Base-by-base conservation (phyloP, 1,140 invertebrate species). In the Eriosoma lanigerum region DNA sequence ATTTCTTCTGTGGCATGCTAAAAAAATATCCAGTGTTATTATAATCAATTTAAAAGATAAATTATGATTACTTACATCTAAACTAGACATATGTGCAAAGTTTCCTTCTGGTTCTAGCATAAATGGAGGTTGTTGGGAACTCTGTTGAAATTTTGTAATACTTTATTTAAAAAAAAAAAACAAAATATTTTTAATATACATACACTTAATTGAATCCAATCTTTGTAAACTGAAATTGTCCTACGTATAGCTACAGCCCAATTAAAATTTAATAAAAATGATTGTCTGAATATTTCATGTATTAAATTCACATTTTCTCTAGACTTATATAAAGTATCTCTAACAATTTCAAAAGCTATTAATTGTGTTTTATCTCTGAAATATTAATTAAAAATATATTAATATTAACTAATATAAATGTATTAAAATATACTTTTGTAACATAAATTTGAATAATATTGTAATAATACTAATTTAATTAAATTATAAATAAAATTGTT, bases 221-320 rank as follows among this genome's bases (percentile, higher is more conserved):
- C 96, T 85, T 96, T 95, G 85, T 98, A 98, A n/a, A 97, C 93
- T 75, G 92, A 90, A 82, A 98, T 96, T 54, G 96, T 95, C 84
- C 93, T 92, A 54, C 94, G 88, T 81, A 96, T 94, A 3, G 96
- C 94, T 81, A 91, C 90, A 9, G 94, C 92, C 85, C 97, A 93
- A 44, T 90, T 91, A 84, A 97, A 96, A 83, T 95, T 94, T 78
- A 98, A 87, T 24, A 97, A 88, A 86, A 98, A 95, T 24, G 96
- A 94, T 87, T 98, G 96, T 72, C 96, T 89, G 84, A 98, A 95
- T 44, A 98, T 89, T 87, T 98, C 96, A 84, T 98, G 94, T 48
- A 97, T 91, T 86, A 98, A 94, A 87, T 98, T 96, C 5, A 98
- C 92, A 85, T 98, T 97, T 82, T 96, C 94, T 64, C 96, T 89